Evolutionary conservation across 2,797 vertebrate genomes (phyloP).

Genomic region (Natrix natrix): DNA sequence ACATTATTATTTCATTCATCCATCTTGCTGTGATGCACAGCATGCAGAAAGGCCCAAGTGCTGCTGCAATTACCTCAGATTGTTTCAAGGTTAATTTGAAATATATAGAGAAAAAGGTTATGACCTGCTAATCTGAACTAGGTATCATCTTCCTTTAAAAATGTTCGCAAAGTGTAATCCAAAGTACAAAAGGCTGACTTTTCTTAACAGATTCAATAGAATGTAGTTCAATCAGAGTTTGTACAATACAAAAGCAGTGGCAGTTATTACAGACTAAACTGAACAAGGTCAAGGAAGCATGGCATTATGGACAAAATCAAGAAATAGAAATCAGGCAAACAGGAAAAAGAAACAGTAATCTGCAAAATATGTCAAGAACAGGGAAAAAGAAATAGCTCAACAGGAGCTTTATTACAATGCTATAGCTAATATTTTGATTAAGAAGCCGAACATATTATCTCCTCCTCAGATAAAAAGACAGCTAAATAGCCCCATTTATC

Average conservation of each 20-base stretch:
- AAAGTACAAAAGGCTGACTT: slow-evolving; percentile 30
- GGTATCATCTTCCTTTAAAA: not conserved
- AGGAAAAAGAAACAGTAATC: not conserved
- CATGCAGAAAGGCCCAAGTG: slow-evolving; percentile 23
- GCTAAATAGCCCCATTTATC: not conserved
- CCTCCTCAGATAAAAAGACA: not conserved
- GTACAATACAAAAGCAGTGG: not conserved
- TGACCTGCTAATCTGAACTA: slow-evolving; percentile 22
- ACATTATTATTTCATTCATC: slow-evolving; percentile 43
- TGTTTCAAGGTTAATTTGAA: slow-evolving; percentile 7
- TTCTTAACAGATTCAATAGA: slow-evolving; percentile 17
- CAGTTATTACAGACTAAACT: not conserved
- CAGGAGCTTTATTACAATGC: not conserved
- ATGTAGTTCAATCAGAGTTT: not conserved
- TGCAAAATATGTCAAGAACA: not conserved
- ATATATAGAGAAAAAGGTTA: slow-evolving; percentile 23
- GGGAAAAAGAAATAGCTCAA: not conserved
- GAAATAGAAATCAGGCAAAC: not conserved
- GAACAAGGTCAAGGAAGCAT: not conserved
- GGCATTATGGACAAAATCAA: not conserved
- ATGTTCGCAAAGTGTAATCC: slow-evolving; percentile 23
- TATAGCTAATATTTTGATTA: not conserved
- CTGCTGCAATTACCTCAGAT: slow-evolving; percentile 17
- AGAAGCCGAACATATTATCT: not conserved
- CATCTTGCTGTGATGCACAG: slow-evolving; percentile 4